A percentile compares a stretch with the other conserved stretches of the same genome.
phyloP scores from a whole-genome alignment of 1,140 invertebrate genomes.

The Eriosoma lanigerum region DNA sequence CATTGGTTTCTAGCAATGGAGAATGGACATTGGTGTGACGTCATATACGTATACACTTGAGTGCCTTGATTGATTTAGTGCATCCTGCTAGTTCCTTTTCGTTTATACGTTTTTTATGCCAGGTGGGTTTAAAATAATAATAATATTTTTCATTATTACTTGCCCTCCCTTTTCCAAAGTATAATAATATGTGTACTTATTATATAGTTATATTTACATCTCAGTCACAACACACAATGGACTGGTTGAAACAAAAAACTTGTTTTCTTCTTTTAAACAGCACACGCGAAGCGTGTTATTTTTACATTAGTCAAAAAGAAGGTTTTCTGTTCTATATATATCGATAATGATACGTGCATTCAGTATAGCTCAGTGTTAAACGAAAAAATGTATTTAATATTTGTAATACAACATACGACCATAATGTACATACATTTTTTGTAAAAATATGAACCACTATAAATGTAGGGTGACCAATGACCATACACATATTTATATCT shows the following conservation, averaged over 20 bases:
- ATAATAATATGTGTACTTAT: background rate
- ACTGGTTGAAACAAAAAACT: background rate
- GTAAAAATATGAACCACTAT: no score
- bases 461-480: no score
- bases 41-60: slow-evolving; percentile 41
- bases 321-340: no score
- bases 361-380: background rate
- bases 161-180: background rate
- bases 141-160: slow-evolving; percentile 37
- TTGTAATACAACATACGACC: background rate
- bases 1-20: slow-evolving; percentile 29
- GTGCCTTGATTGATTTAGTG: slow-evolving; percentile 51
- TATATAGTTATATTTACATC: background rate
- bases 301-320: background rate
- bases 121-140: slow-evolving; percentile 30
- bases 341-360: no score
- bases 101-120: slow-evolving; percentile 10
- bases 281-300: background rate
- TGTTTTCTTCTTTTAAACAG: background rate
- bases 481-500: no score
- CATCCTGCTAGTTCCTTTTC: slow-evolving; percentile 50
- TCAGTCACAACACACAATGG: background rate
- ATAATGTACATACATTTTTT: background rate
- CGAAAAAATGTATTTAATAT: background rate
- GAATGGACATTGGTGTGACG: slow-evolving; percentile 41